Conservation (phyloP, 2,113 vertebrate species). For the Campylomormyrus tamandua region DNA sequence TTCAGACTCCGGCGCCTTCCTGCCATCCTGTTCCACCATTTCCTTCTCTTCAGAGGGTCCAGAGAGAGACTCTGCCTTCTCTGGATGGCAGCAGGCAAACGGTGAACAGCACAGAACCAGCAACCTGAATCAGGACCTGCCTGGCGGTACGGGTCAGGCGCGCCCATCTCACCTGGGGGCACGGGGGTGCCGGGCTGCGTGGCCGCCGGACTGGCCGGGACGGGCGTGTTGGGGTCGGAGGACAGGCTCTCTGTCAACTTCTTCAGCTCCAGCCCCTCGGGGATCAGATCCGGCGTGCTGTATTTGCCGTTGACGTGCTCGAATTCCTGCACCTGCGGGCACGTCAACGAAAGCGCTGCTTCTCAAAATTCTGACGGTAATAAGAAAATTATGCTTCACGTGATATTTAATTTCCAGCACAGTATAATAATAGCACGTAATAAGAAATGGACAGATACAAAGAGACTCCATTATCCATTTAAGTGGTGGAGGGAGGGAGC, state of each 20-base stretch:
- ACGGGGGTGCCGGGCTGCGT: conserved; percentile 54
- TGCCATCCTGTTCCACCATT: conserved; percentile 54
- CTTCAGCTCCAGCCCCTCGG: conserved; percentile 74
- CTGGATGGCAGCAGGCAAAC: conserved; percentile 47
- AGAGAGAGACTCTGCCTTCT: conserved; percentile 65
- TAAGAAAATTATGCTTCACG: background rate
- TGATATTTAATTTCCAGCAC: background rate
- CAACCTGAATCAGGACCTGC: background rate
- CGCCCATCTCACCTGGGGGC: conserved; percentile 61
- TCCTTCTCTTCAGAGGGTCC: conserved; percentile 76
- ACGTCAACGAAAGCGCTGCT: background rate
- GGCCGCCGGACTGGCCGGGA: conserved; percentile 78
- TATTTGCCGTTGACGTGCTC: conserved; percentile 94
- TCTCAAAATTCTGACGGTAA: background rate
- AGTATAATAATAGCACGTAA: background rate
- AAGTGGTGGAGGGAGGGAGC: background rate
- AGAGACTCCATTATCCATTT: background rate
- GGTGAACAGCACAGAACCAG: background rate
- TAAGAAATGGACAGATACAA: background rate
- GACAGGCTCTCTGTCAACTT: conserved; percentile 74
- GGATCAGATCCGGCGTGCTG: conserved; percentile 85
- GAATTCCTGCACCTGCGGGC: conserved; percentile 85
- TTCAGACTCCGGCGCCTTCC: conserved; percentile 65
- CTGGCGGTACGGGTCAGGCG: background rate
- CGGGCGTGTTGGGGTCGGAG: conserved; percentile 83